phyloP scores from a whole-genome alignment of 2,113 vertebrate species.

The Oncorhynchus kisutch region DNA sequence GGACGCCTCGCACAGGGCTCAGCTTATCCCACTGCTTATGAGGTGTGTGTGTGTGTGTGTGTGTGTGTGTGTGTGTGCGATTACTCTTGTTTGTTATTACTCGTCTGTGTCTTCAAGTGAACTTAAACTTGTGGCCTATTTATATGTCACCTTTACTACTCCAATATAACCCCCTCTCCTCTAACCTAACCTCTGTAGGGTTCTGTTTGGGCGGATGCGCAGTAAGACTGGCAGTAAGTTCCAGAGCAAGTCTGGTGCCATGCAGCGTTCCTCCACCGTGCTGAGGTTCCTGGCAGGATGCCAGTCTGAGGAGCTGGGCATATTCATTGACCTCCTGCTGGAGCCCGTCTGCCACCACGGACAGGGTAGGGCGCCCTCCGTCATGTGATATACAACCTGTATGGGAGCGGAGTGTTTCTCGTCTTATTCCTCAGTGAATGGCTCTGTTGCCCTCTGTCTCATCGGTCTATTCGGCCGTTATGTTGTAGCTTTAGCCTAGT shows the following conservation, averaged over 20 bases:
- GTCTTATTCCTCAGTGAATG: background rate
- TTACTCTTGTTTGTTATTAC: too few relatives aligned
- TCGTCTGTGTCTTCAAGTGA: background rate
- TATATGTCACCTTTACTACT: constrained; percentile 1
- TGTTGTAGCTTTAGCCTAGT: too few relatives aligned
- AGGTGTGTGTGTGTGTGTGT: constrained; percentile 73
- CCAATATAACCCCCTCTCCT: background rate
- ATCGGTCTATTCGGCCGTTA: too few relatives aligned
- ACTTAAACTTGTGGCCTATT: background rate
- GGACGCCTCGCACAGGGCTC: constrained; percentile 79
- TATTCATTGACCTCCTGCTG: constrained; percentile 90
- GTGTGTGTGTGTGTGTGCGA: background rate
- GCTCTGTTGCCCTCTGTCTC: constrained; percentile 29
- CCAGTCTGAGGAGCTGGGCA: constrained; percentile 83
- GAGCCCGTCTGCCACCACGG: constrained; percentile 86
- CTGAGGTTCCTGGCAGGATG: constrained; percentile 89
- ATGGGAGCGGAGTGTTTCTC: background rate
- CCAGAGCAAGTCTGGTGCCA: constrained; percentile 83
- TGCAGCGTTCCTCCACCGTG: constrained; percentile 86
- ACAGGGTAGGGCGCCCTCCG: constrained; percentile 67
- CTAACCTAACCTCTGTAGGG: constrained; percentile 67
- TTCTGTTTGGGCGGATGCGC: constrained; percentile 93
- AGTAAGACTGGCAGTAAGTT: constrained; percentile 91
- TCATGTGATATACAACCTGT: background rate
- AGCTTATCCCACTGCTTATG: constrained; percentile 90